These are phyloP conservation scores for Argyrosomus regius DNA, from an alignment of 2,797 vertebrate species.

Conservation along the genomic window DNA sequence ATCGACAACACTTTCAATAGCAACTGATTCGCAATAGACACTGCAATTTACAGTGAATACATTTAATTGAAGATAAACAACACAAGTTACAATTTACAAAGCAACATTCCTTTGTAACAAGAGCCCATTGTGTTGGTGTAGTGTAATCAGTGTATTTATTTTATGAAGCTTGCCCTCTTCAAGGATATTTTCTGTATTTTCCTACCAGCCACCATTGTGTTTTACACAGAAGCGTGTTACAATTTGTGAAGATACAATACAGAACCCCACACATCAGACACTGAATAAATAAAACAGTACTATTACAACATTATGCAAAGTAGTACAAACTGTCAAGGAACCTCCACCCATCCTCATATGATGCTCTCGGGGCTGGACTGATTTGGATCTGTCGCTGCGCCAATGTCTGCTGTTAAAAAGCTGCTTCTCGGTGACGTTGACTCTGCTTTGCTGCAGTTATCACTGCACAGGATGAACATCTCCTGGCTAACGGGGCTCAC, in stretches of 20 bases:
- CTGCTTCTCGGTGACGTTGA: conserved; percentile 31
- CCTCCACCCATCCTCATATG: conserved; percentile 24
- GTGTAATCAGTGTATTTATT: not conserved
- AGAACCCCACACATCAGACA: conserved; percentile 20
- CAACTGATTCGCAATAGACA: not conserved
- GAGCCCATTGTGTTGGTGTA: not conserved
- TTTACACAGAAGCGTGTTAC: not conserved
- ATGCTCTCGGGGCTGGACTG: conserved; percentile 49
- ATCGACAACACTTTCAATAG: not conserved
- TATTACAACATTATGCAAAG: not conserved
- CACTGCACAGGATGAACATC: conserved; percentile 37
- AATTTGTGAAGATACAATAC: conserved; percentile 5
- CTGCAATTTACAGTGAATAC: not conserved
- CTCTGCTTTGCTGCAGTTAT: conserved; percentile 45
- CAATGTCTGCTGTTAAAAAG: conserved; percentile 38
- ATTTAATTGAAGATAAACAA: conserved; percentile 38
- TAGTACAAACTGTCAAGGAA: not conserved
- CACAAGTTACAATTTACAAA: conserved; percentile 30
- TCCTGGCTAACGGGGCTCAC: conserved; percentile 52
- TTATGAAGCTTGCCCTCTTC: not conserved
- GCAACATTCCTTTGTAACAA: not conserved
- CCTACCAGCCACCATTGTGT: not conserved
- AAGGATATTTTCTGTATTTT: conserved; percentile 2
- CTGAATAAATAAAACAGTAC: conserved; percentile 23
- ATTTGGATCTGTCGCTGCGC: conserved; percentile 19